Base-by-base conservation (phyloP, 2,113 vertebrate species). In the Proteles cristata region DNA sequence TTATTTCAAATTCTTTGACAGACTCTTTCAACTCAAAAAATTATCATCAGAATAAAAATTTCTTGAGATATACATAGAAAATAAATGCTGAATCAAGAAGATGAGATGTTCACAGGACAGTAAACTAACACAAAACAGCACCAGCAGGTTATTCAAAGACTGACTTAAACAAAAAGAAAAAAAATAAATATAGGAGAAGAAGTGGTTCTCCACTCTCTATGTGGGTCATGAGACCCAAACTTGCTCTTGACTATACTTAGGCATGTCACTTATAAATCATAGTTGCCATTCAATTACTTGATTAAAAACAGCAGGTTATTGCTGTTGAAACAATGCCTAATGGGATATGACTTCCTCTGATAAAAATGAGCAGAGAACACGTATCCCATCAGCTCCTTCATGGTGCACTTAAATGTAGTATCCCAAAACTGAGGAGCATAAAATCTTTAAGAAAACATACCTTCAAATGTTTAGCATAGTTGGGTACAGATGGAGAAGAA, bases 251-350 rank as follows among this genome's bases (percentile, higher is more conserved):
- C 79, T 28, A 35, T 93, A 93, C 53, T 71, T 58, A 76, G 74
- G 45, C 68, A 48, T 84, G 83, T 84, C 91, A 71, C 53, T 94
- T 96, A 33, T 73, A 93, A 92, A 69, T 80, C 63, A 93, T 35
- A 94, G 39, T 48, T 88, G 79, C n/a, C 81, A 92, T 83, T 96
- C 95, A 97, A 84, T 92, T 89, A 84, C 77, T 93, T 97, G 90
- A 97, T 94, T 89, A 94, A 90, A 92, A 97, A 92, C 86, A 97
- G 86, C 83, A 97, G 63, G 71, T 43, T 84, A 76, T n/a, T 85
- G 68, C 86, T 87, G 93, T 89, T 74, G 68, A 95, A 96, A 90
- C 39, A 82, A 93, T 94, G 63, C 71, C 76, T 93, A 85, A 77
- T 93, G 91, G 88, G 16, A 85, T 91, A 84, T 93, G 69, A 96